Conservation (phyloP, 2,888 invertebrate species). For the Suillia variegata region DNA sequence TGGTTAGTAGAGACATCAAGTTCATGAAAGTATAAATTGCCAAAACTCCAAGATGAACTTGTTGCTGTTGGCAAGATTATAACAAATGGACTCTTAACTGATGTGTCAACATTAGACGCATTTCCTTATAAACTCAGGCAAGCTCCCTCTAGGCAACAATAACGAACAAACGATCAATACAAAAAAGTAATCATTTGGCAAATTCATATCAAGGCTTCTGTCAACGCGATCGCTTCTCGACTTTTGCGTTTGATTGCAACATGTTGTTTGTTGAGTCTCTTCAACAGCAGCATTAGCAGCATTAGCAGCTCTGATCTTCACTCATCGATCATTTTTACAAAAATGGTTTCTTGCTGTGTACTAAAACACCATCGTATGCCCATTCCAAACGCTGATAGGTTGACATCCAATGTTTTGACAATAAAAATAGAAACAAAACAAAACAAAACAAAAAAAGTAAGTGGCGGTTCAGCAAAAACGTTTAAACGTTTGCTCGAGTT, state of each 20-base stretch:
- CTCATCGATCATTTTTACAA: slow-evolving; percentile 50
- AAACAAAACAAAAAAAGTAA: background rate
- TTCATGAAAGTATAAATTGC: too few relatives aligned
- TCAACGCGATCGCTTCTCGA: slow-evolving; percentile 7
- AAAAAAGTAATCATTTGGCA: slow-evolving; percentile 32
- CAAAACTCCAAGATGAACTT: slow-evolving; percentile 48
- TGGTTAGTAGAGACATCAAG: too few relatives aligned
- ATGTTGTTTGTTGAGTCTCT: background rate
- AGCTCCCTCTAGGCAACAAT: slow-evolving; percentile 9
- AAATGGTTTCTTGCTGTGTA: slow-evolving; percentile 52
- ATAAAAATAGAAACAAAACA: background rate
- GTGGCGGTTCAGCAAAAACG: background rate
- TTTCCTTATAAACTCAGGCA: slow-evolving; percentile 37
- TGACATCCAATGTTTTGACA: slow-evolving; percentile 15
- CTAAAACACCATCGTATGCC: slow-evolving; percentile 53
- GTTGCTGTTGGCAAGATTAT: slow-evolving; percentile 36
- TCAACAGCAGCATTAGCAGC: background rate
- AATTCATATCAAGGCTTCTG: slow-evolving; percentile 45
- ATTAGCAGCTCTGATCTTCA: slow-evolving; percentile 46
- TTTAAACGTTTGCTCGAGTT: slow-evolving; percentile 48
- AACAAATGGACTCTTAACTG: slow-evolving; percentile 2
- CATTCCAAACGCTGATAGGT: slow-evolving; percentile 39
- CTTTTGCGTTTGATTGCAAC: background rate
- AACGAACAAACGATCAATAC: background rate
- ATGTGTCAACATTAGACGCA: slow-evolving; percentile 32